Percentiles rank a stretch among this genome's conserved stretches.
Evolutionary conservation across 2,888 invertebrate species (phyloP).

Genomic region (Isoperla grammatica): DNA sequence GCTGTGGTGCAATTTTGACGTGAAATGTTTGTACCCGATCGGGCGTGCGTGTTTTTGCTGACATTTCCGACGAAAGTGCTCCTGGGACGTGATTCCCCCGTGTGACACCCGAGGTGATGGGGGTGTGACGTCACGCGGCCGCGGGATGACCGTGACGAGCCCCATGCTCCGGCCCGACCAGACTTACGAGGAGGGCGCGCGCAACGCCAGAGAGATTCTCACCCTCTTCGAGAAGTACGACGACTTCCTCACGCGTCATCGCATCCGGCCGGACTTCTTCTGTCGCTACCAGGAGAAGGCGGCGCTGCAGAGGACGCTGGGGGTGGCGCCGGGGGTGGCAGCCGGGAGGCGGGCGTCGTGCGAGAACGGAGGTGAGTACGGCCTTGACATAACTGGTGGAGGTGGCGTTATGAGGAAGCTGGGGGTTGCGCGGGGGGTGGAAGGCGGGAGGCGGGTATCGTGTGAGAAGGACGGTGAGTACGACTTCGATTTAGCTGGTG

Average conservation of each 20-base stretch:
- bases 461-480: not conserved
- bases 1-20: too few species aligned
- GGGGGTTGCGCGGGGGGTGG: constrained; percentile 33
- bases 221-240: constrained; percentile 54
- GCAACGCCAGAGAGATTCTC: constrained; percentile 42
- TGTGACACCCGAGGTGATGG: not conserved
- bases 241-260: constrained; percentile 57
- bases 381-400: constrained; percentile 48
- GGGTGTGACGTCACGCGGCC: constrained; percentile 1
- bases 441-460: not conserved
- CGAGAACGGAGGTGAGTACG: not conserved
- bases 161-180: constrained; percentile 71
- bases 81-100: too few species aligned
- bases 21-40: too few species aligned
- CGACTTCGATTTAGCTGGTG: constrained; percentile 46
- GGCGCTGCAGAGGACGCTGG: constrained; percentile 47
- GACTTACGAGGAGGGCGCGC: constrained; percentile 61
- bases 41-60: too few species aligned
- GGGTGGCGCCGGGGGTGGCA: constrained; percentile 28
- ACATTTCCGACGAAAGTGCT: too few species aligned
- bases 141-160: constrained; percentile 18
- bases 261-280: constrained; percentile 71
- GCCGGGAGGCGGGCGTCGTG: not conserved
- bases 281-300: constrained; percentile 58
- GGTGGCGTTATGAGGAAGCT: constrained; percentile 46